phyloP scores from a whole-genome alignment of 2,888 invertebrate species.

The Xestia rhomboidea region DNA sequence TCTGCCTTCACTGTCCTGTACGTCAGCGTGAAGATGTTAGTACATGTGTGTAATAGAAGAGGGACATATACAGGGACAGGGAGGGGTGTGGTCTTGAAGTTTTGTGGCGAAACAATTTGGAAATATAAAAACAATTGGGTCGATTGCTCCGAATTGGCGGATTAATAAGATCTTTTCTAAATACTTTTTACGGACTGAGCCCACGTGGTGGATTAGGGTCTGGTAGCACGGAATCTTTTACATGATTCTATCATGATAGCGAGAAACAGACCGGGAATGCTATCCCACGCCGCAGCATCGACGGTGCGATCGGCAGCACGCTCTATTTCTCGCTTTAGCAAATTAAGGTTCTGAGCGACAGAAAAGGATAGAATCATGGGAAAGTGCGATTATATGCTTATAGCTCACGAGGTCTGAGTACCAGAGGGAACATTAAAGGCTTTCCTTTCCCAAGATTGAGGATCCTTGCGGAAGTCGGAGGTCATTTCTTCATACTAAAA shows the following conservation, averaged over 20 bases:
- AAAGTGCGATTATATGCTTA: neutral
- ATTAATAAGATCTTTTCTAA: neutral
- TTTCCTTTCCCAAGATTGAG: neutral
- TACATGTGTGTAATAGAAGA: neutral
- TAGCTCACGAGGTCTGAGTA: neutral
- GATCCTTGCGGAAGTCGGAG: neutral
- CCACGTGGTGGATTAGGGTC: neutral
- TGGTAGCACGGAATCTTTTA: too few species aligned
- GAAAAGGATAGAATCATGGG: too few species aligned
- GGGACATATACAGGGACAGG: conserved; percentile 34
- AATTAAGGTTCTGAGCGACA: too few species aligned
- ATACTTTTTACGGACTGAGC: neutral
- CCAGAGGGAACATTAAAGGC: neutral
- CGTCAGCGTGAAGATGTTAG: conserved; percentile 26
- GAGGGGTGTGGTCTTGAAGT: conserved; percentile 35
- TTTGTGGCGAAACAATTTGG: neutral
- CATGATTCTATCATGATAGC: too few species aligned
- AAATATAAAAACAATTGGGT: neutral
- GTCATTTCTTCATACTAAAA: neutral
- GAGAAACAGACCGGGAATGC: too few species aligned
- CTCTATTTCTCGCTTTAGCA: too few species aligned
- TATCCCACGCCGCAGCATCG: too few species aligned
- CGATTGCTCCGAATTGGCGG: neutral
- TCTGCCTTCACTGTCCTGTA: conserved; percentile 86
- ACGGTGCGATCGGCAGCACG: too few species aligned